Evolutionary conservation across 2,888 invertebrate species (phyloP), one percentile per base, ranked within the genome.

Genomic region (Agrilus cyanescens): DNA sequence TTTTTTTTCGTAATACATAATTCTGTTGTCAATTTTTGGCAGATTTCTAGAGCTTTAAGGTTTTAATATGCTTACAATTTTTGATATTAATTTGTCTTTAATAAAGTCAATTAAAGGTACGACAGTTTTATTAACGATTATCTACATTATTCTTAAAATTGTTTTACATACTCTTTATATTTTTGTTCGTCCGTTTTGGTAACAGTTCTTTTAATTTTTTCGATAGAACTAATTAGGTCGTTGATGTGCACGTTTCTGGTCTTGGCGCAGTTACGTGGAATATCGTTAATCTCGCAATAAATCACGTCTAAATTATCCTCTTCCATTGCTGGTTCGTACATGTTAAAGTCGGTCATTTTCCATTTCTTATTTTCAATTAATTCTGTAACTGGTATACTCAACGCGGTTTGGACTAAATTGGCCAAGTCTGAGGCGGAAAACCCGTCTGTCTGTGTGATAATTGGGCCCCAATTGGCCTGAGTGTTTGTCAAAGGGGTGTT

Each of bases 361-460:
- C 70, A 71, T 37, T 61, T 50, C 29, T 52, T 59, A n/a, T 60
- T 58, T 12, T 57, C 55, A 47, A 69, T 63, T 15, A 75, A 57
- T 49, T 74, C 70, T 41, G 65, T 59, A 33, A 75, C 57, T 5
- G 75, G 74, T 45, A 66, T 56, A 50, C 67, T 63, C 29, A 70
- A 48, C 1, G 71, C 72, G 31, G 58, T 63, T 33, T 67, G 61
- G 0, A 69, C 63, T 37, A 75, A 50, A 50, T 64, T 63, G 2
- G 66, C 59, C n/a, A 76, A 61, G 57, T 76, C 75, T 34, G 73
- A 72, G 7, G 73, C 72, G 8, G 74, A 74, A 54, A 65, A 73
- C 1, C 73, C 73, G 13, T 71, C 68, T 2, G 74, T 75, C 41
- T 54, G 54, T 18, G 64, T 55, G 7, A 68, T 53, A 18, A 75